Evolutionary conservation across 2,797 vertebrate genomes (phyloP).

Genomic region (Phataginus tricuspis): DNA sequence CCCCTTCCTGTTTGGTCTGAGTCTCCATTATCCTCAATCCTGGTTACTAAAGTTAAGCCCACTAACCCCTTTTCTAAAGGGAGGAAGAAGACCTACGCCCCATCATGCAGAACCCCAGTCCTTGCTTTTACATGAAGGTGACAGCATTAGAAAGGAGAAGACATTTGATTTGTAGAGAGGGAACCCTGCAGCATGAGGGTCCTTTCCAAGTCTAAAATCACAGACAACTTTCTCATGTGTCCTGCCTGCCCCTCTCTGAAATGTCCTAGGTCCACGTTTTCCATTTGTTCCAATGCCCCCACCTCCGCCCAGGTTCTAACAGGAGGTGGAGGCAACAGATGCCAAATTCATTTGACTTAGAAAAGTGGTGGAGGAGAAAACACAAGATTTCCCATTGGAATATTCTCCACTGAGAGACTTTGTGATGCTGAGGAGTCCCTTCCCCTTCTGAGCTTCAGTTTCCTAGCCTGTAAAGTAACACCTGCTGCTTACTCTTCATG

Average conservation of each 20-base stretch:
- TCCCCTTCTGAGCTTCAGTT: not conserved
- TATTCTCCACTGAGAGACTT: not conserved
- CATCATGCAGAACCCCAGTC: not conserved
- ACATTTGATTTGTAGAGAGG: not conserved
- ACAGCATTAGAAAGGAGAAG: not conserved
- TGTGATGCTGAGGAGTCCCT: not conserved
- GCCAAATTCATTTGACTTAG: not conserved
- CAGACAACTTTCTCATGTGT: not conserved
- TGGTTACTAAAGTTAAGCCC: not conserved
- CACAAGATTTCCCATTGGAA: not conserved
- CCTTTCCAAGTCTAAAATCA: not conserved
- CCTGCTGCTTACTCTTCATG: not conserved
- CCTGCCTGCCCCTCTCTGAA: not conserved
- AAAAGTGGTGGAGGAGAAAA: not conserved
- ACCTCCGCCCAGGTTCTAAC: not conserved
- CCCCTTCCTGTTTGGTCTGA: not conserved
- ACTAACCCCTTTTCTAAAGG: not conserved
- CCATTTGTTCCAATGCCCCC: not conserved
- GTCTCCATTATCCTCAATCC: not conserved
- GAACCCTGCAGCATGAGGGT: not conserved
- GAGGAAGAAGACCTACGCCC: not conserved
- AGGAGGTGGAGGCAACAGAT: not conserved
- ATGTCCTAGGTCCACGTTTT: not conserved
- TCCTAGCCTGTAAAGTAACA: not conserved
- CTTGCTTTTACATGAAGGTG: not conserved